phyloP scores from a whole-genome alignment of 64 coral and sea anemone species.

The Stichodactyla helianthus region DNA sequence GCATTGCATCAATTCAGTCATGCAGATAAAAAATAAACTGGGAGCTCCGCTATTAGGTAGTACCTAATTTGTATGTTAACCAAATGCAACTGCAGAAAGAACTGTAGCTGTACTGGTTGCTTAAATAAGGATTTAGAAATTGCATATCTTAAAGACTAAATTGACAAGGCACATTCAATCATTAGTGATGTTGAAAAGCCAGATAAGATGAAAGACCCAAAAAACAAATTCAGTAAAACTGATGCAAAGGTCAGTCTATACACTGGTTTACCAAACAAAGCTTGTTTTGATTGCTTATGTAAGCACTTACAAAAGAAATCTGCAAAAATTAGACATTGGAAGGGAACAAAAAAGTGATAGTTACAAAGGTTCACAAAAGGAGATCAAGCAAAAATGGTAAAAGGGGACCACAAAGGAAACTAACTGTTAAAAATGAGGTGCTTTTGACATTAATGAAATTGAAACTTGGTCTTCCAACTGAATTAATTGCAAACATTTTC shows the following conservation, averaged over 20 bases:
- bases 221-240: not conserved
- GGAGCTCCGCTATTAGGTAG: too few species aligned
- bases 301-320: constrained; percentile 20
- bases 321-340: constrained; percentile 13
- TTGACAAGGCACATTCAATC: not conserved
- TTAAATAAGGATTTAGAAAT: constrained; percentile 16
- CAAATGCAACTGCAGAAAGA: constrained; percentile 7
- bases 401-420: constrained; percentile 41
- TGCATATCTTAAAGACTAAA: constrained; percentile 7
- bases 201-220: not conserved
- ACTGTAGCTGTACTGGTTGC: constrained; percentile 11
- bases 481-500: constrained; percentile 16
- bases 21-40: too few species aligned
- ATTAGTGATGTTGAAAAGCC: constrained; percentile 3
- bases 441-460: constrained; percentile 42
- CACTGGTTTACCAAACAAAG: constrained; percentile 29
- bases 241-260: constrained; percentile 9
- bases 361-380: not conserved
- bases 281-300: not conserved
- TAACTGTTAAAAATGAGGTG: constrained; percentile 60
- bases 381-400: constrained; percentile 21
- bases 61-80: too few species aligned
- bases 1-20: too few species aligned
- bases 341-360: constrained; percentile 27
- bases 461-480: constrained; percentile 9